Base-by-base conservation (phyloP, 2,797 vertebrate species). In the Rhinella marina region DNA sequence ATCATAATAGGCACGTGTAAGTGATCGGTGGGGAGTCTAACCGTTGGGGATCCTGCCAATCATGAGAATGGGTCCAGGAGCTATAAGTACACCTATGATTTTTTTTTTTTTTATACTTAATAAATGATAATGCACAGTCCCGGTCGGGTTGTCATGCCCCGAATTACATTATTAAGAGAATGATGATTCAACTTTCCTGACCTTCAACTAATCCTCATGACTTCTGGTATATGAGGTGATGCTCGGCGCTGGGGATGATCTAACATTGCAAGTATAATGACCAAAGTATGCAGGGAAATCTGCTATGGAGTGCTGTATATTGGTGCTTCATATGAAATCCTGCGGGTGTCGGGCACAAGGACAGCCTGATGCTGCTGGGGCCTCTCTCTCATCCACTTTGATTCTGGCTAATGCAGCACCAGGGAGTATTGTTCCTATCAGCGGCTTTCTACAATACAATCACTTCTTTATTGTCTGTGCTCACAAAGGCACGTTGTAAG, bases 131-230 rank as follows among this genome's bases (percentile, higher is more conserved):
- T 64, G n/a, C 41, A 82, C 62, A 57, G 61, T 72, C 50, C 48
- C 52, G 27, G 80, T 79, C 81, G 78, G n/a, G 10, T 50, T 84
- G 52, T 77, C 25, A 62, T 85, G 41, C 79, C 57, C 52, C 41
- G 79, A 86, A 89, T 84, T 57, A 52, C 62, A 89, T 89, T 84
- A 87, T 89, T 77, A 85, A 86, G 48, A 78, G 72, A 86, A 54
- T 86, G 88, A 86, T 89, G 75, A 86, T 84, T 86, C 88, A 89
- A 82, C 59, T 59, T 86, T 79, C 73, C 88, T 89, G 81, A 86
- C 80, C 88, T 86, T 84, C 81, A 73, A 41, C 81, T 61, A 7
- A 73, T 64, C 32, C 73, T 56, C 88, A 84, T 82, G 75, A 82
- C 75, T 82, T 64, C 79, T 82, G 50, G 41, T 11, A 50, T 61